Evolutionary conservation across 1,140 invertebrate genomes (phyloP), one percentile per base, ranked within the genome.

Genomic region (Pogonus chalceus): DNA sequence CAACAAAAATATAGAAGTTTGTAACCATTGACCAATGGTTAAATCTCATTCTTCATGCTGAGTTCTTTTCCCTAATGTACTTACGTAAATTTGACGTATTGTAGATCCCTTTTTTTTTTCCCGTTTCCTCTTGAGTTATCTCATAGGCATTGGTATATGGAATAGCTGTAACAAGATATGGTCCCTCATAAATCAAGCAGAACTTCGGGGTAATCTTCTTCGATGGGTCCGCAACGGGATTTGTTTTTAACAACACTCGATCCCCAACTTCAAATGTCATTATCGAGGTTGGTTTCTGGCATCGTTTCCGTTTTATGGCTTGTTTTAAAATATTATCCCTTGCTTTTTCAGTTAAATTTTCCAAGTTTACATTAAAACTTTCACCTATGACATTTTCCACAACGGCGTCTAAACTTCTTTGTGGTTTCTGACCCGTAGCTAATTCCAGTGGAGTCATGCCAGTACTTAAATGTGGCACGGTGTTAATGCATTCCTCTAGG

Each of bases 401-500:
- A 54, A 59, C 66, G 1, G 64, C 24, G 14, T 60, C 56, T 1
- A 65, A 57, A 53, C 56, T 62, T 54, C 66, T 67, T n/a, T 49
- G 55, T 24, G 65, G 66, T 1, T 48, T 50, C 37, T 67, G 60
- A 2, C 64, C 61, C 10, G 62, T 56, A 0, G 62, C 59, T 23
- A 66, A 43, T 62, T 70, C 62, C 43, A 49, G 62, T 0, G 72
- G 71, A 0, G 61, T 61, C 39, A 52, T 66, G 0, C 64, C 60
- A 0, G 65, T 72, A 14, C 58, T 63, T 14, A 54, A 46, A 56
- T 73, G 69, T 12, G 58, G 55, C 4, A 66, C 59, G 3, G 61
- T 61, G 56, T 73, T 74, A 31, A 70, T 65, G 1, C 64, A 54
- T 4, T 55, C 48, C 54, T 67, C 61, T 1, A 67, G 60, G 9